Evolutionary conservation across 1,140 invertebrate species (phyloP).

Genomic region (Holcopasites calliopsidis): DNA sequence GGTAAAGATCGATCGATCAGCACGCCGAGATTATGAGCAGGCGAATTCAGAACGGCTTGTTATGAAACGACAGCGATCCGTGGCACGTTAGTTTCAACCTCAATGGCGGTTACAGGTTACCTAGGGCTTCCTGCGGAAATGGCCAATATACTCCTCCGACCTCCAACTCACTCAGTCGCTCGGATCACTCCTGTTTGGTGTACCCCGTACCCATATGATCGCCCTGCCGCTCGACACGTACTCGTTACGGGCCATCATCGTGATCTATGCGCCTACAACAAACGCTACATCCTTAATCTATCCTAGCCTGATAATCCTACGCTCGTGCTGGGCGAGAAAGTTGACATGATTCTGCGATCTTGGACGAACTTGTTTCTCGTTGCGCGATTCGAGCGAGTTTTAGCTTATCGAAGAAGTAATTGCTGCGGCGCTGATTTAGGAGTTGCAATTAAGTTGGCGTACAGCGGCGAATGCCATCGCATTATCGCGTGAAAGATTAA

Average conservation of each 20-base stretch:
- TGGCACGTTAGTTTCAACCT: conserved; percentile 72
- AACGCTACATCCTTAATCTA: conserved; percentile 70
- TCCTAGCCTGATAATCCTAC: conserved; percentile 55
- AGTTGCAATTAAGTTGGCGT: too few species aligned
- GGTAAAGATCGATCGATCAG: conserved; percentile 32
- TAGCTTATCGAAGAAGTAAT: background rate
- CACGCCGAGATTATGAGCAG: conserved; percentile 18
- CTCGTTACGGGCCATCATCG: conserved; percentile 71
- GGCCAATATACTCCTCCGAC: conserved; percentile 77
- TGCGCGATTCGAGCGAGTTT: background rate
- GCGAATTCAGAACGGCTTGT: conserved; percentile 64
- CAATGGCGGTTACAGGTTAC: conserved; percentile 76
- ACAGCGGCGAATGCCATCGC: background rate
- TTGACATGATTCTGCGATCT: conserved; percentile 27
- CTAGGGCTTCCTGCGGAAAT: conserved; percentile 78
- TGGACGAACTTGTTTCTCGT: background rate
- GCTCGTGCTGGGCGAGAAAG: conserved; percentile 55
- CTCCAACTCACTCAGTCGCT: conserved; percentile 71
- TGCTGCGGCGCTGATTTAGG: background rate
- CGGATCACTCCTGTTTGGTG: conserved; percentile 62
- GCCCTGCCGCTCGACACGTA: conserved; percentile 66
- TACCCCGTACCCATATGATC: conserved; percentile 63
- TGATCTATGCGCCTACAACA: conserved; percentile 73
- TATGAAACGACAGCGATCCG: conserved; percentile 71
- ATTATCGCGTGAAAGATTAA: background rate